Evolutionary conservation across 2,797 vertebrate genomes (phyloP), one percentile per base, ranked within the genome.

Genomic region (Gallinago solitaria): DNA sequence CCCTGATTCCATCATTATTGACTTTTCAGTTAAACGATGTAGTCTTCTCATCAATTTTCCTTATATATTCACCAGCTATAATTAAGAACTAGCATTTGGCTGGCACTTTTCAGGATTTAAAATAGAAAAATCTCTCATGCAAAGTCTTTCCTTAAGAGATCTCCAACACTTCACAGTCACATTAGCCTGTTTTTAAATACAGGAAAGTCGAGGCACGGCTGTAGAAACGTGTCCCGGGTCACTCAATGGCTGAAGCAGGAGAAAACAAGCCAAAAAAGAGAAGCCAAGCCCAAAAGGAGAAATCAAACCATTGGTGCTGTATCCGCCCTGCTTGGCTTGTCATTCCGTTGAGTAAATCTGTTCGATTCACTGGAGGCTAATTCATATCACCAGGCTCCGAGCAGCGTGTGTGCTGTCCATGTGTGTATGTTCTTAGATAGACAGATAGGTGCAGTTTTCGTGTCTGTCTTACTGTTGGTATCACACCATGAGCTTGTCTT

Each of bases 11-110:
- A 23, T 64, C 28, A 35, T 85, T 85, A 81, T 89, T 96, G 90
- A 93, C 71, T 95, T 95, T 75, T 78, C 65, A 16, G 33, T 92
- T 68, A 90, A 83, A 86, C 45, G 47, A 74, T 87, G 57, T 70
- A 71, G 91, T 68, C 37, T 43, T 85, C 78, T 89, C 74, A 87
- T 89, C 71, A 81, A 28, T 95, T 95, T 92, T 82, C 81, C 82
- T 69, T 93, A 80, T 43, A 81, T 95, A 83, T 89, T 87, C 81
- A 89, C 94, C 81, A 85, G 78, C 90, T 91, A 82, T 87, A 87
- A 90, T 95, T 92, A 71, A 95, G 93, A 93, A 56, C 64, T 48
- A 92, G 61, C 92, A 92, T 89, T 97, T 97, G 95, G 94, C 88
- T 89, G 89, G 78, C 43, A 35, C 73, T 95, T 83, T 43, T 45